Conservation (phyloP, 2,113 vertebrate genomes). For the Semicossyphus pulcher region DNA sequence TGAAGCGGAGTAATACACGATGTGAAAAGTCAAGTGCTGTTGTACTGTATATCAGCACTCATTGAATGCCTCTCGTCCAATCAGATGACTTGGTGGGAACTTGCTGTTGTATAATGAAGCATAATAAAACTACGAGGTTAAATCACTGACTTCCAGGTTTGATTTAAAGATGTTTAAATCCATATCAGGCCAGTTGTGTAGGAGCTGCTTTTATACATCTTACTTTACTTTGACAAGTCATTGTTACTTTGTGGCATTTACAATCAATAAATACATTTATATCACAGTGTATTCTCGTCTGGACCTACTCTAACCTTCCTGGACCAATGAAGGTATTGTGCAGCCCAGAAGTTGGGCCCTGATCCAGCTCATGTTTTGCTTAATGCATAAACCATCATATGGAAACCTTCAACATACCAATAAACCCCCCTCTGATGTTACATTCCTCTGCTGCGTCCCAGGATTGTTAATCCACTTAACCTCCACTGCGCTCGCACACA, state of each 20-base stretch:
- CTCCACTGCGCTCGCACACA: not conserved
- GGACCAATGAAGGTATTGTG: not conserved
- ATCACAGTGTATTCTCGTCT: not conserved
- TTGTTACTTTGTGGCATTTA: not conserved
- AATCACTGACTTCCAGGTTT: not conserved
- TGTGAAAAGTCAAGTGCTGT: no score
- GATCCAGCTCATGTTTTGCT: constrained; percentile 36
- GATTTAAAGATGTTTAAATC: not conserved
- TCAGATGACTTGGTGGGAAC: no score
- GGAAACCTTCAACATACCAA: constrained; percentile 33
- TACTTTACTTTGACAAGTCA: not conserved
- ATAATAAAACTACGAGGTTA: not conserved
- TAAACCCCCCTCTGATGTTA: constrained; percentile 24
- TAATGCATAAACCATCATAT: constrained; percentile 46
- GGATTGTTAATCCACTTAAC: constrained; percentile 40
- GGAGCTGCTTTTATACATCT: no score
- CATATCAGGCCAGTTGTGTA: not conserved
- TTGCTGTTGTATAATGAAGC: no score
- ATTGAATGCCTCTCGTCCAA: no score
- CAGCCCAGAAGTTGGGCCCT: not conserved
- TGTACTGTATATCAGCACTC: no score
- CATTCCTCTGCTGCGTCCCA: constrained; percentile 38
- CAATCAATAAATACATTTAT: not conserved
- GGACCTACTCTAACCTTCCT: not conserved
- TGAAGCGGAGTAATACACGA: no score